Evolutionary conservation across 2,113 vertebrate genomes (phyloP).

Genomic region (Scytalopus superciliaris): DNA sequence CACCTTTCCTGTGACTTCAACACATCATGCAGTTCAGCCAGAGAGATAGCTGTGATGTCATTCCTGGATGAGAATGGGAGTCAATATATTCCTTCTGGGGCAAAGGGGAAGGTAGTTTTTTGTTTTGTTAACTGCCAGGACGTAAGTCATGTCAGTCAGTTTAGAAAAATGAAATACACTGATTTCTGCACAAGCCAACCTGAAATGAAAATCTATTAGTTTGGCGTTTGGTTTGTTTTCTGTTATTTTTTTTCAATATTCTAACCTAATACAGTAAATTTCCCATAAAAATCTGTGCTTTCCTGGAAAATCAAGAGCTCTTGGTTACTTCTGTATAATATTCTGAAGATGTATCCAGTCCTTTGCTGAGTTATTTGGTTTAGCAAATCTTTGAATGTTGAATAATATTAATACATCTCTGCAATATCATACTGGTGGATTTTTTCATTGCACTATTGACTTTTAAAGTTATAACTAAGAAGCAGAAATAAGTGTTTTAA

Average conservation of each 20-base stretch:
- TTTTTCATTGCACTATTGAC: neutral
- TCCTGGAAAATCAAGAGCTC: neutral
- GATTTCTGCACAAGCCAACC: neutral
- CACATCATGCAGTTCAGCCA: neutral
- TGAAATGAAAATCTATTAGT: neutral
- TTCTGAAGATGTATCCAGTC: neutral
- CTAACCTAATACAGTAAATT: neutral
- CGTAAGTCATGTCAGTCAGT: neutral
- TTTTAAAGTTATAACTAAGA: neutral
- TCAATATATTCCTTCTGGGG: neutral
- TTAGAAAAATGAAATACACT: neutral
- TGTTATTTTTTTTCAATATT: neutral
- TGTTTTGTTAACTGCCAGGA: neutral
- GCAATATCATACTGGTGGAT: neutral
- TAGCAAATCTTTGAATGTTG: neutral
- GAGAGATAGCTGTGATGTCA: neutral
- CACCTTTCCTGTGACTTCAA: neutral
- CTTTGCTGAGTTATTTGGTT: neutral
- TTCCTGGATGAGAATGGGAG: neutral
- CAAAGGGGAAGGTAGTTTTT: neutral
- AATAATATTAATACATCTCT: neutral
- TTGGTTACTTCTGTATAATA: neutral
- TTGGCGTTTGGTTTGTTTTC: neutral
- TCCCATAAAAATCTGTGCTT: neutral
- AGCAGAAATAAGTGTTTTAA: neutral